Percentiles rank a stretch among this genome's conserved stretches.
phyloP scores from a whole-genome alignment of 2,888 invertebrate genomes.

The Cabera pusaria region DNA sequence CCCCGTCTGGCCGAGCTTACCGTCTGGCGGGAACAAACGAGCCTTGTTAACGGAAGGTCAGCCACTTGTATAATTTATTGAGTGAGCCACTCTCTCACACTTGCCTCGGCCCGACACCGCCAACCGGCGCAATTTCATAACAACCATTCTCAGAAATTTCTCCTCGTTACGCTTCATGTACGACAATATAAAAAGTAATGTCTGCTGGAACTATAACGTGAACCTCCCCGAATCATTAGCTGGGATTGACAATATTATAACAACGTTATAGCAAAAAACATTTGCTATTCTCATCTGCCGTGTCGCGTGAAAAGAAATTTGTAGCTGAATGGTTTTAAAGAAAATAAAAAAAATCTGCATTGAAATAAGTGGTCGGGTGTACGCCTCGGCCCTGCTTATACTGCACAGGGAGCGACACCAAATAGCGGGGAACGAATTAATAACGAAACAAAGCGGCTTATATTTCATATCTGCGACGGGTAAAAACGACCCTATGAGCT shows the following conservation, averaged over 20 bases:
- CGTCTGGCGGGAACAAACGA: conserved; percentile 55
- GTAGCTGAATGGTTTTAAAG: conserved; percentile 20
- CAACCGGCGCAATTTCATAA: conserved; percentile 9
- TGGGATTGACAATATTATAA: conserved; percentile 12
- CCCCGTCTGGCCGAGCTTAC: conserved; percentile 43
- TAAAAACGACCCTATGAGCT: conserved; percentile 63
- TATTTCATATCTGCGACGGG: conserved; percentile 43
- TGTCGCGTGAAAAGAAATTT: conserved; percentile 22
- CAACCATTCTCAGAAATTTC: conserved; percentile 8
- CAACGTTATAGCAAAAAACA: conserved; percentile 1
- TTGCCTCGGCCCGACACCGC: conserved; percentile 22
- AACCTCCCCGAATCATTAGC: conserved; percentile 19
- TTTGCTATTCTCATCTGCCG: conserved; percentile 13
- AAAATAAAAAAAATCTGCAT: conserved; percentile 41
- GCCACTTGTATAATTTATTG: conserved; percentile 63
- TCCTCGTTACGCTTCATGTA: conserved; percentile 6
- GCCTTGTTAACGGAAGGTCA: conserved; percentile 63
- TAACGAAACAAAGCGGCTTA: conserved; percentile 73
- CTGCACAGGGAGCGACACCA: conserved; percentile 75
- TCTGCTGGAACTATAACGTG: conserved; percentile 5
- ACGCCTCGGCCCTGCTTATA: conserved; percentile 64
- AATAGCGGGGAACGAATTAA: conserved; percentile 77
- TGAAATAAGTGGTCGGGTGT: conserved; percentile 56
- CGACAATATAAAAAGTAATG: conserved; percentile 18
- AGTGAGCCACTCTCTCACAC: conserved; percentile 33